Evolutionary conservation across 2,888 invertebrate species (phyloP).

Genomic region (Xanthia togata): DNA sequence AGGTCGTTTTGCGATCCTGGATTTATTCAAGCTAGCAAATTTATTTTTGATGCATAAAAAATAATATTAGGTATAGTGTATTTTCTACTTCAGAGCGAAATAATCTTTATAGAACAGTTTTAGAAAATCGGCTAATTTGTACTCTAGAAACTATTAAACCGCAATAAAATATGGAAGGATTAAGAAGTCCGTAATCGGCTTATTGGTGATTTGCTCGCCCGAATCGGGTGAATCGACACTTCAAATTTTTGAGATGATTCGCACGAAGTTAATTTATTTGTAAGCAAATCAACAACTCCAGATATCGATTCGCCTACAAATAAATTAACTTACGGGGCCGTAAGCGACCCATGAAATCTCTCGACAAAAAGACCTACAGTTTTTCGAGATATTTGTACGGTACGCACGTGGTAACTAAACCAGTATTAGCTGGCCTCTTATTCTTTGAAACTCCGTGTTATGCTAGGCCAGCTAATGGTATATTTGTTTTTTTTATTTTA

Average conservation of each 20-base stretch:
- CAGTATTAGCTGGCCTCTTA: background rate
- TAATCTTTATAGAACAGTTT: background rate
- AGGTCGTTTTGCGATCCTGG: slow-evolving; percentile 2
- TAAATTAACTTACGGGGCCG: too few species aligned
- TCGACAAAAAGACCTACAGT: background rate
- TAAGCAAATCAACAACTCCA: too few species aligned
- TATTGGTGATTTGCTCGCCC: too few species aligned
- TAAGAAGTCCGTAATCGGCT: background rate
- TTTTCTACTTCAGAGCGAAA: background rate
- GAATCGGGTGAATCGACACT: too few species aligned
- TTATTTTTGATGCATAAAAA: background rate
- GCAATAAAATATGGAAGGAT: background rate
- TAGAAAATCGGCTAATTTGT: background rate
- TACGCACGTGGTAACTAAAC: background rate
- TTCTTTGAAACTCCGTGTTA: background rate
- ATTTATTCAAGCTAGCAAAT: background rate
- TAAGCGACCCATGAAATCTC: background rate
- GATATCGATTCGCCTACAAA: too few species aligned
- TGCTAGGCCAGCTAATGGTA: background rate
- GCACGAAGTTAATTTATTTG: too few species aligned
- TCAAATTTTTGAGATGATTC: too few species aligned
- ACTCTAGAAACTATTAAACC: background rate
- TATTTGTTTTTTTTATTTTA: too few species aligned
- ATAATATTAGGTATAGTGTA: background rate
- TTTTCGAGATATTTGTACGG: background rate